Conservation (phyloP, 1,140 invertebrate genomes). For the Acromyrmex echinatior region DNA sequence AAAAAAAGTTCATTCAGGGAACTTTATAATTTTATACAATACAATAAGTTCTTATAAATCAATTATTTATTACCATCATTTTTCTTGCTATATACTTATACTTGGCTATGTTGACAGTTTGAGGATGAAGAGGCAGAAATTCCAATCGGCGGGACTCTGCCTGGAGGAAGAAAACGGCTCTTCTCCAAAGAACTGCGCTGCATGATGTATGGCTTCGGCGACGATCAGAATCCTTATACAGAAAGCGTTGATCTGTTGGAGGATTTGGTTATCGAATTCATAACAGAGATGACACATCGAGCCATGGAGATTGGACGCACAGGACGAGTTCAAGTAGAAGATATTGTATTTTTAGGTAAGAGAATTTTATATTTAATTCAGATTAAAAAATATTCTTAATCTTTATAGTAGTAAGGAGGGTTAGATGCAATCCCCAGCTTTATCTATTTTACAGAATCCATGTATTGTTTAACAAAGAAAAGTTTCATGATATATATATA, state of each 20-base stretch:
- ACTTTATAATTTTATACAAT: neutral
- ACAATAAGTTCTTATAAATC: neutral
- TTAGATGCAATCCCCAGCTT: too few species aligned
- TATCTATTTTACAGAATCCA: too few species aligned
- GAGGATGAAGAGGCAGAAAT: constrained; percentile 90
- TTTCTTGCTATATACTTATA: neutral
- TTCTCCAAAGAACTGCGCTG: constrained; percentile 97
- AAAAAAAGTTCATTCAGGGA: neutral
- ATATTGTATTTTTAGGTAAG: constrained; percentile 96
- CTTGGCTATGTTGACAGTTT: constrained; percentile 77
- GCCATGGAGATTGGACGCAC: constrained; percentile 99
- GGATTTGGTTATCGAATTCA: constrained; percentile 99
- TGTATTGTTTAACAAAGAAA: too few species aligned
- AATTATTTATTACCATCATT: constrained; percentile 5
- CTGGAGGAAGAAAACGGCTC: constrained; percentile 92
- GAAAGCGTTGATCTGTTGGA: constrained; percentile 99
- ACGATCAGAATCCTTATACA: constrained; percentile 99
- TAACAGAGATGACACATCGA: constrained; percentile 96
- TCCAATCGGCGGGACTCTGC: constrained; percentile 88
- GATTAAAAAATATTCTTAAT: too few species aligned
- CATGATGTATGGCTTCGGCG: constrained; percentile 99
- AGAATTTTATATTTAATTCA: constrained; percentile 1
- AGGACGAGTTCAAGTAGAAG: constrained; percentile 98
- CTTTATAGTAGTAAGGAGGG: too few species aligned
- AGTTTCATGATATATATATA: too few species aligned